Conservation (phyloP, 2,113 vertebrate genomes). For the Perca fluviatilis region DNA sequence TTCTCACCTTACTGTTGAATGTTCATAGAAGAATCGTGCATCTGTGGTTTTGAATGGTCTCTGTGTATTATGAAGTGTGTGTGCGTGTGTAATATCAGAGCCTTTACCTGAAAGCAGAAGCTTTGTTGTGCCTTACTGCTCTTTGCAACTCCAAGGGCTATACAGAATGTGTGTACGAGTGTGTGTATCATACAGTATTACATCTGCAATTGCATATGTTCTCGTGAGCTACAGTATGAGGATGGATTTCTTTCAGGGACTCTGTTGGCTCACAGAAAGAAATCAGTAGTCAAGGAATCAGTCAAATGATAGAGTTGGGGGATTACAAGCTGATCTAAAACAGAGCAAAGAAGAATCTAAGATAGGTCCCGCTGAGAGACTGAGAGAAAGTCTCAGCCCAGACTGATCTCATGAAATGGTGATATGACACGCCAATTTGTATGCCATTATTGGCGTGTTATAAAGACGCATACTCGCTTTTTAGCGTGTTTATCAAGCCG, state of each 20-base stretch:
- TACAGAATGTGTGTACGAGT: neutral
- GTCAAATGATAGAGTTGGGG: slow-evolving; percentile 15
- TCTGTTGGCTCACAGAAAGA: slow-evolving; percentile 22
- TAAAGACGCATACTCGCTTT: too few relatives aligned
- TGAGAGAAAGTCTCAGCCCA: slow-evolving; percentile 36
- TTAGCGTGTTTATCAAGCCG: too few relatives aligned
- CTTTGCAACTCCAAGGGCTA: slow-evolving; percentile 21
- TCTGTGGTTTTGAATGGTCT: slow-evolving; percentile 54
- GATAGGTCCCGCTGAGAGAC: slow-evolving; percentile 39
- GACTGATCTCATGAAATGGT: too few relatives aligned
- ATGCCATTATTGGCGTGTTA: too few relatives aligned
- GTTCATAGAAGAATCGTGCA: slow-evolving; percentile 30
- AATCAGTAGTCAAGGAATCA: slow-evolving; percentile 29
- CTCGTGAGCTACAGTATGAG: slow-evolving; percentile 9
- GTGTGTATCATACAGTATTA: slow-evolving; percentile 7
- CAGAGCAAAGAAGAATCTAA: slow-evolving; percentile 45
- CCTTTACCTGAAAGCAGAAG: slow-evolving; percentile 25
- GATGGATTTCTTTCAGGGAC: slow-evolving; percentile 3
- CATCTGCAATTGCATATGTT: slow-evolving; percentile 17
- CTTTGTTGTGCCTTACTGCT: slow-evolving; percentile 38
- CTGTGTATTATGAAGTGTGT: slow-evolving; percentile 42
- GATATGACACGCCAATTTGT: too few relatives aligned
- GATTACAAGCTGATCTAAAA: slow-evolving; percentile 56
- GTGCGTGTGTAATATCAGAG: slow-evolving; percentile 40
- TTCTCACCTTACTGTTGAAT: slow-evolving; percentile 60